Base-by-base conservation (phyloP, 2,888 invertebrate genomes). In the Drosophila koepferae region DNA sequence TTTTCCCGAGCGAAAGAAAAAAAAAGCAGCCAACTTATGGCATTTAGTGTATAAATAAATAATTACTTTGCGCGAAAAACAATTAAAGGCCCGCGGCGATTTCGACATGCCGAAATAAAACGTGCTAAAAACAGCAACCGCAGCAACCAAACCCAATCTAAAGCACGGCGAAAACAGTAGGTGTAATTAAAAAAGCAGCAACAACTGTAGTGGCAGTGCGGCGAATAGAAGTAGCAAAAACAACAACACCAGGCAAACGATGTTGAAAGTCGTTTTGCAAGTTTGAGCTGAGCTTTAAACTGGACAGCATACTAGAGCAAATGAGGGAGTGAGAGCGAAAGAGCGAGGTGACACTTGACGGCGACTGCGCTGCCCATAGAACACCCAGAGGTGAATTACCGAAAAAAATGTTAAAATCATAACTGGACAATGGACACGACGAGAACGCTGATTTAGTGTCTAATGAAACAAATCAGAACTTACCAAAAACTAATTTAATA, bases 251-350 rank as follows among this genome's bases (percentile, higher is more conserved):
- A 41, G 54, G 79, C 64, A 58, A 83, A 81, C 74, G 81, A 90
- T 92, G 91, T 91, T 91, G 92, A 91, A 91, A 91, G 91, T 91
- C 91, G 91, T 91, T 92, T 92, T 86, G 90, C 91, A 82, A 90
- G 91, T 92, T 91, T 81, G 68, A 82, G 69, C 74, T 63, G 9
- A 71, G 70, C 63, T 63, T 74, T 20, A 67, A 71, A 73, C 71
- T 71, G 83, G 76, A 65, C 72, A 70, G 46, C 23, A 18, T 18
- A 28, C 31, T 18, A 48, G 34, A n/a, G 16, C 36, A 41, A 41
- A 60, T 40, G 43, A n/a, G 12, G 36, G 51, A 46, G 62, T 18
- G 51, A 55, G 40, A 34, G 28, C 31, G n/a, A 41, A n/a, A 55
- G 41, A 41, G 28, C n/a, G 28, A 18, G 38, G 55, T 18, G 40